Evolutionary conservation across 2,888 invertebrate genomes (phyloP).

Genomic region (Zygaena filipendulae): DNA sequence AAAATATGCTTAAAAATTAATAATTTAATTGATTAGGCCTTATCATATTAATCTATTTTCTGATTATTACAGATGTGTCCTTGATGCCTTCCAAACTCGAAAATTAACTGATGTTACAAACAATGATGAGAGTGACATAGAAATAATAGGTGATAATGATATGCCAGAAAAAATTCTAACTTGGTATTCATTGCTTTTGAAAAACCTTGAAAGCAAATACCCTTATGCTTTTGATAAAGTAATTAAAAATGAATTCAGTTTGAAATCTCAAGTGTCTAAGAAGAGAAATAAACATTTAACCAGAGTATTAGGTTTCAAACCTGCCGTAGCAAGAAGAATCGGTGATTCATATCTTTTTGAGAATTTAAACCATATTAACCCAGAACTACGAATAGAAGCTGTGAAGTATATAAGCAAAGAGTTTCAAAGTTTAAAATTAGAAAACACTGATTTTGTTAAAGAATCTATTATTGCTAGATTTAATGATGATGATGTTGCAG

Average conservation of each 20-base stretch:
- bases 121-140: slow-evolving; percentile 49
- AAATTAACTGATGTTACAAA: slow-evolving; percentile 19
- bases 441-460: slow-evolving; percentile 70
- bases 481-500: slow-evolving; percentile 72
- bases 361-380: slow-evolving; percentile 77
- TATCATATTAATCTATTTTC: too few relatives aligned
- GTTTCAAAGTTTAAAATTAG: slow-evolving; percentile 50
- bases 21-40: too few relatives aligned
- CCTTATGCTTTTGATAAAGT: slow-evolving; percentile 77
- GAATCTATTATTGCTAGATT: slow-evolving; percentile 74
- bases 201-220: slow-evolving; percentile 75
- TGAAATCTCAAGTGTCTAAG: slow-evolving; percentile 29
- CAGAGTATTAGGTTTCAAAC: slow-evolving; percentile 60
- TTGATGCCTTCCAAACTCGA: slow-evolving; percentile 38
- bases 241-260: slow-evolving; percentile 67
- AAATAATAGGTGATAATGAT: slow-evolving; percentile 48
- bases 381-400: slow-evolving; percentile 73
- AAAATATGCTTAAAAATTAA: too few relatives aligned
- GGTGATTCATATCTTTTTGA: slow-evolving; percentile 70
- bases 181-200: slow-evolving; percentile 69
- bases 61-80: slow-evolving; percentile 52
- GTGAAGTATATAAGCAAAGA: slow-evolving; percentile 72
- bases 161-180: slow-evolving; percentile 38
- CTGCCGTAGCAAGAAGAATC: slow-evolving; percentile 62
- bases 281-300: slow-evolving; percentile 42